Base-by-base conservation (phyloP, 2,888 invertebrate species). In the Stenolophus ochropezus region DNA sequence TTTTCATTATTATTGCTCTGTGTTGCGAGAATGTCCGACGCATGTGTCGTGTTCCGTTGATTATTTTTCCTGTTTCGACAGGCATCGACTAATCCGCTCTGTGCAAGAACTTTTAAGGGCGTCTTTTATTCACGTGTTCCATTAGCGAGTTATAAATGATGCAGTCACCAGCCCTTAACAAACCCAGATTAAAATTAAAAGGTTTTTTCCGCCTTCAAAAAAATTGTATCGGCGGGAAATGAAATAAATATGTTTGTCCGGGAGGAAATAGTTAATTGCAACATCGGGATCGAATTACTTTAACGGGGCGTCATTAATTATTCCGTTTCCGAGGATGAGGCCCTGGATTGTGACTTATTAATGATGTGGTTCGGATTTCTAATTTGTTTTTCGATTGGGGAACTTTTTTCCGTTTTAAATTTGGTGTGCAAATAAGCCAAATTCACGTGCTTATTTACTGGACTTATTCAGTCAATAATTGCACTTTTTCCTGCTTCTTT, bases 111-210 rank as follows among this genome's bases (percentile, higher is more conserved):
- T 81, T 81, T 81, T 81, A 81, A 81, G 80, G 80, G 74, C 74
- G 73, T 56, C 80, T 81, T 81, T 81, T 81, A 81, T 81, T 75
- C 74, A 81, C 74, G 81, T 61, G 75, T 65, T 80, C 81, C 81
- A 81, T 81, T 81, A 81, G 81, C 49, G 75, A 75, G 53, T 80
- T 73, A 80, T 81, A 81, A 81, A 81, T 81, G 81, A 81, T 81
- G 58, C 75, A 81, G 49, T 23, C 49, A 47, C 80, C 25, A 51
- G 79, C 79, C 79, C 71, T 79, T 79, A 79, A 79, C 79, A 79
- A 79, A 79, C 79, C 20, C 71, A 33, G 80, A 80, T 80, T 80
- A 80, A 80, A 80, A 80, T 80, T 80, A 80, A 80, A 80, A 80
- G 80, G 80, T 80, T 80, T 79, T 79, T 80, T 56, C 53, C 49